Percentiles rank a stretch among this genome's conserved stretches.
phyloP scores from a whole-genome alignment of 2,113 vertebrate genomes.

The Pomatostomus ruficeps region DNA sequence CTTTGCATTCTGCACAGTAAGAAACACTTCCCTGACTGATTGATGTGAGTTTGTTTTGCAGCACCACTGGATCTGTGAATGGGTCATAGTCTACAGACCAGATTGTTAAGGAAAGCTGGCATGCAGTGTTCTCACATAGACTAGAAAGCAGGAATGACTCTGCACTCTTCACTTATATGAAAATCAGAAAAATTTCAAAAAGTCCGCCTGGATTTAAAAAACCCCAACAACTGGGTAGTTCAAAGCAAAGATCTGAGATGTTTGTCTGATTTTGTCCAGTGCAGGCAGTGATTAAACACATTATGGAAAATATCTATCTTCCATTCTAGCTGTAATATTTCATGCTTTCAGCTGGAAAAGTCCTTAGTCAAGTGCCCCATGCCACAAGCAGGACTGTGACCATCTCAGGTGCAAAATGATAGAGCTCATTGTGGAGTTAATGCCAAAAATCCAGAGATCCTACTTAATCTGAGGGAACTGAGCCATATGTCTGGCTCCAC shows the following conservation, averaged over 20 bases:
- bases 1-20: not conserved
- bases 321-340: not conserved
- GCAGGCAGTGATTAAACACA: not conserved
- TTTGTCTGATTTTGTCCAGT: not conserved
- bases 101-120: not conserved
- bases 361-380: not conserved
- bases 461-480: not conserved
- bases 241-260: not conserved
- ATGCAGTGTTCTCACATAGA: not conserved
- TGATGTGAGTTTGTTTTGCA: not conserved
- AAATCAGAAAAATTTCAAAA: not conserved
- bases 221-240: rapidly evolving
- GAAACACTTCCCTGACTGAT: not conserved
- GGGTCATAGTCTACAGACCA: not conserved
- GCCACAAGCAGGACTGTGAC: not conserved
- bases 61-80: not conserved
- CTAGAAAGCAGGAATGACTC: not conserved
- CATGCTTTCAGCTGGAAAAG: not conserved
- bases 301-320: not conserved
- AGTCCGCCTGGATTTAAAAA: not conserved
- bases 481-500: not conserved
- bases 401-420: not conserved
- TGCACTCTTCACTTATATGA: not conserved
- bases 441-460: not conserved
- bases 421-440: not conserved